Evolutionary conservation across 1,140 invertebrate species (phyloP), one percentile per base, ranked within the genome.

Genomic region (Drosophila equinoxialis): DNA sequence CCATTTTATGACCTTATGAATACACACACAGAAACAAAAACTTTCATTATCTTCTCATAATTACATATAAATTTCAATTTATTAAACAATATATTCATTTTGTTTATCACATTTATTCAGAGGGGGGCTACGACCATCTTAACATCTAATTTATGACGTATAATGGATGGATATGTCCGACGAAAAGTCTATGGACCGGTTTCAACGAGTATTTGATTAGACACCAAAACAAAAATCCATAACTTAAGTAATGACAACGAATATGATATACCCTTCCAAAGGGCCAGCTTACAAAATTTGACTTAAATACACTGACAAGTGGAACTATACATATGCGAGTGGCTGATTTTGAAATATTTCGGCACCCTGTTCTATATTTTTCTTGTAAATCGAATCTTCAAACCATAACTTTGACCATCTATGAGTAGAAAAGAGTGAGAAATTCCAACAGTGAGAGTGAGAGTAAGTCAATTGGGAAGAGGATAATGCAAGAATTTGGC

Each of bases 131-230:
- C 45, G 20, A 51, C 8, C 45, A 51, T 51, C 51, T 76, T 33
- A 65, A 57, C 26, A n/a, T 11, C 17, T 39, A 45, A 45, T 65
- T 77, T 79, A 70, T 79, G 74, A 57, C 57, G 30, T 51, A 58
- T 73, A 66, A 70, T 79, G 66, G 45, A 70, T 73, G 35, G 45
- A 70, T 73, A 11, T 37, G 78, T 67, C 30, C 26, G 68, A 64
- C 70, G 48, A 57, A 0, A 26, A 58, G 45, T 20, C 64, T 30
- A 86, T 86, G 14, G 35, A 58, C 55, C 55, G 55, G 55, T 58
- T 35, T 35, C n/a, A 13, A 35, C 55, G 14, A 35, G 17, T 23
- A 51, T 51, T 48, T 23, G 17, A 51, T 51, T 51, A 51, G 11
- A 17, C 6, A 17, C 10, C 20, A 11, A 51, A 11, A 17, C 37